Conservation (phyloP, 2,113 vertebrate species). For the mouse (Mus musculus) region GRCm39 chr2:119129501-119130000, state of each 20-base stretch:
- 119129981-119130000: background rate
- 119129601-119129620: background rate
- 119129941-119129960: background rate
- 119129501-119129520: background rate
- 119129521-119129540: background rate
- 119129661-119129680: background rate
- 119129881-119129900: background rate
- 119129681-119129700: background rate
- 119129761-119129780: background rate
- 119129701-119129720: slow-evolving; percentile 54
- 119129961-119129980: background rate
- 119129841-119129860: background rate
- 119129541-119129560: too few relatives aligned
- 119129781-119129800: background rate
- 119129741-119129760: background rate
- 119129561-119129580: background rate
- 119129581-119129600: background rate
- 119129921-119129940: background rate
- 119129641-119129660: background rate
- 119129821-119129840: background rate
- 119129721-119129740: slow-evolving; percentile 18
- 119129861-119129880: background rate
- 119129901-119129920: background rate
- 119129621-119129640: background rate
- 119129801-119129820: slow-evolving; percentile 23